Conservation (phyloP, 2,113 vertebrate genomes). For the Saccopteryx bilineata region DNA sequence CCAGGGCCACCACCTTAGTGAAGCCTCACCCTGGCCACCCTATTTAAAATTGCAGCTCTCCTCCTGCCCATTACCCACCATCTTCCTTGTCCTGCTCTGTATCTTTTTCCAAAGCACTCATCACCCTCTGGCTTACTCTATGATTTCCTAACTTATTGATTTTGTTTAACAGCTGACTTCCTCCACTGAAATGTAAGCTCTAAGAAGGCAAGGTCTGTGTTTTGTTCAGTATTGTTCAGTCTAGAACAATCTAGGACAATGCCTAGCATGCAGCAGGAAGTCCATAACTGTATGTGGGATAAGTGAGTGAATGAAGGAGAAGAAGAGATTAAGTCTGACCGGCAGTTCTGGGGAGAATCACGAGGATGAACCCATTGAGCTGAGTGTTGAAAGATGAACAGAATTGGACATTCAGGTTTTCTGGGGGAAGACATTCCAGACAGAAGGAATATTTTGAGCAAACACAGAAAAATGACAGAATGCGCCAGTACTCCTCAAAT, state of each 20-base stretch:
- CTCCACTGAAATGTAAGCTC: neutral
- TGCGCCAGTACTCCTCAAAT: neutral
- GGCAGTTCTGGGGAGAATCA: neutral
- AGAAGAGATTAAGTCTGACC: neutral
- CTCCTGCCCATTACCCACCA: neutral
- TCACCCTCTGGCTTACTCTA: neutral
- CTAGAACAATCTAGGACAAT: slow-evolving; percentile 29
- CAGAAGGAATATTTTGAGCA: neutral
- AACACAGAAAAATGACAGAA: neutral
- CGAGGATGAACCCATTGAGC: neutral
- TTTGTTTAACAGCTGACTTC: neutral
- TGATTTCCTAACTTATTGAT: neutral
- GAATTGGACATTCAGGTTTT: neutral
- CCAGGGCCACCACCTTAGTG: neutral
- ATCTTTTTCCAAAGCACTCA: neutral
- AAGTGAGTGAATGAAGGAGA: neutral
- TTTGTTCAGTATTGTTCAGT: neutral
- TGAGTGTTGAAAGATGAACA: neutral
- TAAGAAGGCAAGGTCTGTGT: neutral
- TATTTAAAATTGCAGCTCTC: neutral
- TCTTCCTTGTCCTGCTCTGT: neutral
- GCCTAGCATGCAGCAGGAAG: neutral
- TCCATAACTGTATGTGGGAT: neutral
- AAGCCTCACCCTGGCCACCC: neutral
- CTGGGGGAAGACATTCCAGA: neutral